Evolutionary conservation across 2,113 vertebrate species (phyloP), one percentile per base, ranked within the genome.

Genomic region (Poeciliopsis occidentalis): DNA sequence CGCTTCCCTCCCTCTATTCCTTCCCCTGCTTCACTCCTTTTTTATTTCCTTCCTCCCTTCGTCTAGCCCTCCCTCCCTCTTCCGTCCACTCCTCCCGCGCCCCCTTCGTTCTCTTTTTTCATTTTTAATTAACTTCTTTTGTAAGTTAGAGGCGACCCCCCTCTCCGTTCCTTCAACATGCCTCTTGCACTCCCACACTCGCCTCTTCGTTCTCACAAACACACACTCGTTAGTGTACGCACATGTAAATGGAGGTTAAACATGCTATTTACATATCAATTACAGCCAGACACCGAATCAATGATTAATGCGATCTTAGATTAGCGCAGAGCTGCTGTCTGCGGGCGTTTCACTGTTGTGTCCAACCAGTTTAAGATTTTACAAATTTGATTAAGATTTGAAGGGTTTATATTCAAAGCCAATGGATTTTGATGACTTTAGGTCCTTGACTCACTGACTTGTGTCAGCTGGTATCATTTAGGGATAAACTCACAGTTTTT

Each of bases 81-180:
- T 81, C 81, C 81, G 68, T 89, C 82, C 87, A 81, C 85, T 84
- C 72, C 77, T 65, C 39, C 60, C 60, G 61, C 31, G n/a, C 34
- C 61, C 67, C 73, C 22, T 41, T 57, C 62, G 1, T 64, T 82
- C 77, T 75, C 75, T 85, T 89, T 90, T 90, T 91, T 92, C 88
- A 90, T 92, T 93, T 93, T 93, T 93, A 93, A 93, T 93, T 93
- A 93, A 93, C 90, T 93, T 93, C 92, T 92, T 92, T 93, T 93
- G 92, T 93, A 92, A 92, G 85, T 92, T 86, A 83, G 80, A 86
- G 62, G 67, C 85, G 12, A 72, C 82, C 81, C 71, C 75, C 79
- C 61, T n/a, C 32, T 64, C 60, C 78, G 34, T 37, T 68, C 70
- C 75, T 68, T 44, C 85, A 79, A 79, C 84, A 80, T 83, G 85